Conservation (phyloP, 2,888 invertebrate species). For the Rotaria sp. region DNA sequence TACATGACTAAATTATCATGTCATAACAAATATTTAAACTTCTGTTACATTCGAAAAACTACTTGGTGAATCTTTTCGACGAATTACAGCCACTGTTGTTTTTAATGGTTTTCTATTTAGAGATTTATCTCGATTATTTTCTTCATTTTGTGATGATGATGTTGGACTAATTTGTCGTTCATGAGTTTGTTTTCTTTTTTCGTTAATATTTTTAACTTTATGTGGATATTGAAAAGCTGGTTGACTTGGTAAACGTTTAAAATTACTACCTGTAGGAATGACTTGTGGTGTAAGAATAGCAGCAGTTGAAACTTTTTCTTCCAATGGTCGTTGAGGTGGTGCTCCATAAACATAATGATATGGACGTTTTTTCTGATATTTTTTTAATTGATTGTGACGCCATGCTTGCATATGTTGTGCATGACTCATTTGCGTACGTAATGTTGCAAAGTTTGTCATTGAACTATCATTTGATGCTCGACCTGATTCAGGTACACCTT, state of each 20-base stretch:
- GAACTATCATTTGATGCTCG: not conserved
- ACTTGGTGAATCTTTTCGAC: not conserved
- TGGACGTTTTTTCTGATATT: not conserved
- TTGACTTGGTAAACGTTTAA: not conserved
- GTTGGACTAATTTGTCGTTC: too few relatives aligned
- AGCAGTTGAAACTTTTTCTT: not conserved
- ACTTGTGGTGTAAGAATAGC: not conserved
- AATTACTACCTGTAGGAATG: not conserved
- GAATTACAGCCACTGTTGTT: not conserved
- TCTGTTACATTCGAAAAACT: not conserved
- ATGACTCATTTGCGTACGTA: not conserved
- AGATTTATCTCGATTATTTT: not conserved
- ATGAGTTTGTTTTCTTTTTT: not conserved
- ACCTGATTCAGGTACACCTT: not conserved
- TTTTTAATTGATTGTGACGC: not conserved
- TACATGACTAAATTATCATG: not conserved
- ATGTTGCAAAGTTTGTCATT: not conserved
- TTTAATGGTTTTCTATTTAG: not conserved
- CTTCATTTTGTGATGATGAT: not conserved
- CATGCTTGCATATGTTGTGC: slow-evolving; percentile 15
- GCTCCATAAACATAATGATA: not conserved
- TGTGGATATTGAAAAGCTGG: not conserved
- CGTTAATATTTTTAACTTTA: not conserved
- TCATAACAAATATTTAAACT: not conserved
- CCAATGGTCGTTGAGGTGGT: not conserved